Conservation (phyloP, 2,888 invertebrate species). For the Neoascia interrupta region DNA sequence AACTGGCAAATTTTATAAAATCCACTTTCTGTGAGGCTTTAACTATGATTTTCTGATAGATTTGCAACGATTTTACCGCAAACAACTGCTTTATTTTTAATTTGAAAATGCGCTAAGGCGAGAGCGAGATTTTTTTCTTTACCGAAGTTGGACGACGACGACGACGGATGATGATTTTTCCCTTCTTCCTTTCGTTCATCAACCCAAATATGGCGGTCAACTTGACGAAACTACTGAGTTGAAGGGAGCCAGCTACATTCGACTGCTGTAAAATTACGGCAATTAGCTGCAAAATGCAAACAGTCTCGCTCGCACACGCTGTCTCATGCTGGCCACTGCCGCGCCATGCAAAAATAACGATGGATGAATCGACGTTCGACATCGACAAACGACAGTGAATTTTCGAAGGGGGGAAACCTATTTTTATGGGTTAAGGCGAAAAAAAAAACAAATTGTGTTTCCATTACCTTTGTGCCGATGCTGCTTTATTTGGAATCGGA, state of each 20-base stretch:
- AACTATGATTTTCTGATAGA: conserved; percentile 70
- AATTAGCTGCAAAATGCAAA: conserved; percentile 39
- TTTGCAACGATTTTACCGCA: conserved; percentile 72
- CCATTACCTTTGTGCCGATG: conserved; percentile 10
- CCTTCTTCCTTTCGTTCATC: conserved; percentile 69
- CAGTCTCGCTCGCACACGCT: conserved; percentile 1
- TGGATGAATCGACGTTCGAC: conserved; percentile 16
- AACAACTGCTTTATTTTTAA: conserved; percentile 27
- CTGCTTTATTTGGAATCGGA: background rate
- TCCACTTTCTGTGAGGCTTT: conserved; percentile 66
- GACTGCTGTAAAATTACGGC: conserved; percentile 46
- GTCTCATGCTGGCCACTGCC: no score
- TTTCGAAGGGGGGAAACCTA: background rate
- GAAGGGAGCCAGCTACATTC: conserved; percentile 22
- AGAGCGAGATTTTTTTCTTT: conserved; percentile 56
- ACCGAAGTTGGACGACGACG: conserved; percentile 45
- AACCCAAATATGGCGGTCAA: conserved; percentile 67
- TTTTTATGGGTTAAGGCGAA: no score
- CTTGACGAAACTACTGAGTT: conserved; percentile 53
- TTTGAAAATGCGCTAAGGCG: conserved; percentile 42
- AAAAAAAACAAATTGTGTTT: no score
- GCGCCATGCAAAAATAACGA: conserved; percentile 57
- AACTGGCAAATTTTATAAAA: conserved; percentile 69
- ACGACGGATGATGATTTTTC: conserved; percentile 69
- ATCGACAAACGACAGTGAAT: background rate